Evolutionary conservation across 2,797 vertebrate species (phyloP).

Genomic region (Rhadinocentrus ornatus): DNA sequence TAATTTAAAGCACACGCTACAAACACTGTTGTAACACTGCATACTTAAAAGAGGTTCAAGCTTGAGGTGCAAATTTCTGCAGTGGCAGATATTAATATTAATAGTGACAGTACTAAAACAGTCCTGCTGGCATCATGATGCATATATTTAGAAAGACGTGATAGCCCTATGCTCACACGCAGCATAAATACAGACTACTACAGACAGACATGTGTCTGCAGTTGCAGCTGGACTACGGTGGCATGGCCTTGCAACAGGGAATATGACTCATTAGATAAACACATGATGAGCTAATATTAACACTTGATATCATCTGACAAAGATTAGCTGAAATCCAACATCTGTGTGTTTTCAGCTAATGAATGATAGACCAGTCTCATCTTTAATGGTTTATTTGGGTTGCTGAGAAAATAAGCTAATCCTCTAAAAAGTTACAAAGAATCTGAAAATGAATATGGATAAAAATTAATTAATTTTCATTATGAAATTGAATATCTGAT

Average conservation of each 20-base stretch:
- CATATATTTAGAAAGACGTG: neutral
- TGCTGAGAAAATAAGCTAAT: neutral
- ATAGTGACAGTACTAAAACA: constrained; percentile 34
- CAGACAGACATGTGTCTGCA: constrained; percentile 16
- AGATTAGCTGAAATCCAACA: neutral
- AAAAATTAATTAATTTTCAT: too few relatives aligned
- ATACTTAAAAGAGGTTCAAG: constrained; percentile 20
- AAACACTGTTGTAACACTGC: constrained; percentile 21
- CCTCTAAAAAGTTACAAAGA: too few relatives aligned
- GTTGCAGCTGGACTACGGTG: constrained; percentile 34
- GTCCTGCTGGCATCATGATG: constrained; percentile 6
- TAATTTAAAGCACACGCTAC: too few relatives aligned
- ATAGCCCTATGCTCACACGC: neutral
- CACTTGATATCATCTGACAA: constrained; percentile 23
- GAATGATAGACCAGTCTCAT: neutral
- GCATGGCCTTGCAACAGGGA: constrained; percentile 28
- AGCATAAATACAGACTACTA: neutral
- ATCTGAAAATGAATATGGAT: too few relatives aligned
- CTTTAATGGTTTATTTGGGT: neutral
- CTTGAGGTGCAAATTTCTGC: constrained; percentile 24
- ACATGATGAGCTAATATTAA: constrained; percentile 35
- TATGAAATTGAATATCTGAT: too few relatives aligned
- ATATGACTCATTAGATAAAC: constrained; percentile 47
- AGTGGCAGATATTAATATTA: too few relatives aligned
- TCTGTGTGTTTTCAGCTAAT: constrained; percentile 16